Percentiles rank a stretch among this genome's conserved stretches.
Evolutionary conservation across 2,888 invertebrate genomes (phyloP).

Genomic region (Thymelicus lineola): DNA sequence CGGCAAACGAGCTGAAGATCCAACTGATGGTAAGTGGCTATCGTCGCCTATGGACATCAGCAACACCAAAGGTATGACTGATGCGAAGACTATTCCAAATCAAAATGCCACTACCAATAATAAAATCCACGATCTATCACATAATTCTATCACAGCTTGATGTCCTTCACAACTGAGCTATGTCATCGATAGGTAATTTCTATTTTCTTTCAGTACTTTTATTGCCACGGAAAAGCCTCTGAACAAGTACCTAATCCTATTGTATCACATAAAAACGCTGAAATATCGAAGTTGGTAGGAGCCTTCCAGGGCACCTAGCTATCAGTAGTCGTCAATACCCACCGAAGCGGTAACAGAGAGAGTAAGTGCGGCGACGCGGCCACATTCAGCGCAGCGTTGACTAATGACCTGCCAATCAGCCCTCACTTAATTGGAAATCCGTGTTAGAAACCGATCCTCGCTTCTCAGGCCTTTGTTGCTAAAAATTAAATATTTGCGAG

Average conservation of each 20-base stretch:
- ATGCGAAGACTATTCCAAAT: no score
- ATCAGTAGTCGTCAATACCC: slow-evolving; percentile 44
- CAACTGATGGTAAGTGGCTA: no score
- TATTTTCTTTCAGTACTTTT: no score
- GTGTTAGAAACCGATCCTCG: slow-evolving; percentile 79
- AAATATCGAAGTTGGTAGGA: slow-evolving; percentile 1
- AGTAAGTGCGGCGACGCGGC: slow-evolving; percentile 63
- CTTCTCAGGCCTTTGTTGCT: slow-evolving; percentile 73
- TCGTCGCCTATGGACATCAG: no score
- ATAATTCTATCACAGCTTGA: no score
- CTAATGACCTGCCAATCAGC: slow-evolving; percentile 85
- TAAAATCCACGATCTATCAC: no score
- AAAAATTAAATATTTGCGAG: slow-evolving; percentile 69
- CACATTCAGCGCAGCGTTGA: slow-evolving; percentile 77
- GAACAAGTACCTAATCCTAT: neutral
- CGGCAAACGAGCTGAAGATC: no score
- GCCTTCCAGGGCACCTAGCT: slow-evolving; percentile 39
- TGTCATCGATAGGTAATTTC: no score
- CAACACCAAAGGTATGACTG: no score
- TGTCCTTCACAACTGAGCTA: no score
- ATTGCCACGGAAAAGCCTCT: no score
- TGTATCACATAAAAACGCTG: slow-evolving; percentile 42
- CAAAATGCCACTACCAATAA: no score
- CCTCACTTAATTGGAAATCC: slow-evolving; percentile 85
- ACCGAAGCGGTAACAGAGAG: slow-evolving; percentile 43